phyloP scores from a whole-genome alignment of 2,888 invertebrate species.

The Terebella lapidaria region DNA sequence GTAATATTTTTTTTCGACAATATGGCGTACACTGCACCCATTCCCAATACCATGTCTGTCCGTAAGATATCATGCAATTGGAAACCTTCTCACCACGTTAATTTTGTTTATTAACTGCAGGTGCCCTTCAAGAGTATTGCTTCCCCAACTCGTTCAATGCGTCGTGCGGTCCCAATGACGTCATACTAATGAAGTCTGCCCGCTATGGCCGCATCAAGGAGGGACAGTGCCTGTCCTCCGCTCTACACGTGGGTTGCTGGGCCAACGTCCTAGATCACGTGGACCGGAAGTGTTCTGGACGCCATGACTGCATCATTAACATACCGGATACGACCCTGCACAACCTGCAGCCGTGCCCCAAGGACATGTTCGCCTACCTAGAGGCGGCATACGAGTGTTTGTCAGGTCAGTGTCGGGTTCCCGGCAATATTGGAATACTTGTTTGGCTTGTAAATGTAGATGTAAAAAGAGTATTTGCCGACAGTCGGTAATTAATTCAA shows the following conservation, averaged over 20 bases:
- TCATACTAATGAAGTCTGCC: slow-evolving; percentile 21
- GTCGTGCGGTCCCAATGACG: slow-evolving; percentile 17
- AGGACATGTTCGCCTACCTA: slow-evolving; percentile 25
- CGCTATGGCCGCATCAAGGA: slow-evolving; percentile 23
- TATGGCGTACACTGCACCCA: too few species aligned
- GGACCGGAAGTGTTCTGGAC: slow-evolving; percentile 21
- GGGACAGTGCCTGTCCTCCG: slow-evolving; percentile 20
- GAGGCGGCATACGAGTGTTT: slow-evolving; percentile 23
- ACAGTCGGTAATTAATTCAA: too few species aligned
- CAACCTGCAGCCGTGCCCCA: slow-evolving; percentile 23
- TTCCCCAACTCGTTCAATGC: slow-evolving; percentile 24
- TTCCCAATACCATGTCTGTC: too few species aligned
- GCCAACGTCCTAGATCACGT: slow-evolving; percentile 16
- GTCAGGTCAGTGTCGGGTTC: slow-evolving; percentile 10
- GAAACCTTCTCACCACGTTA: too few species aligned
- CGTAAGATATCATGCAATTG: too few species aligned
- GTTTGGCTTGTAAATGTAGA: too few species aligned
- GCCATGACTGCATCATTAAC: slow-evolving; percentile 16
- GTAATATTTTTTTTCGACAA: too few species aligned
- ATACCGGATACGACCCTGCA: slow-evolving; percentile 23
- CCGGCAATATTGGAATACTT: slow-evolving; percentile 11
- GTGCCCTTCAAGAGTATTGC: slow-evolving; percentile 26
- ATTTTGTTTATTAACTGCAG: too few species aligned
- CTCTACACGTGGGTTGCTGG: slow-evolving; percentile 18
- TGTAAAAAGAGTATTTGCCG: too few species aligned